A percentile compares a stretch with the other conserved stretches of the same genome.
These are phyloP conservation scores for Acanthopleura granulata DNA, from an alignment of 2,888 invertebrate species.

Conservation along the genomic window DNA sequence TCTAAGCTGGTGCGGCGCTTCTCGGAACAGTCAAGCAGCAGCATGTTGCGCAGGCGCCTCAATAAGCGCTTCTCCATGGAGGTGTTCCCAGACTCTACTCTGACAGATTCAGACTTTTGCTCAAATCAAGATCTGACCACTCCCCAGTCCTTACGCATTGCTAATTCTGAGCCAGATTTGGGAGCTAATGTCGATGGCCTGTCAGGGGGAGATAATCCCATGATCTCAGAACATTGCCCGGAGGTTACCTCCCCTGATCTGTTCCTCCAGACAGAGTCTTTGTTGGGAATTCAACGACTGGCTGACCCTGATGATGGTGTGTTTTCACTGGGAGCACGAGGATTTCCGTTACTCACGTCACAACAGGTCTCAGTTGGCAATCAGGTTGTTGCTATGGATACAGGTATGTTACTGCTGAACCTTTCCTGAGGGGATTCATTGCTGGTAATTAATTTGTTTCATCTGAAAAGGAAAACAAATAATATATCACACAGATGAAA, in stretches of 20 bases:
- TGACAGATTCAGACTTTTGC: conserved; percentile 33
- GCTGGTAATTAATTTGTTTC: no score
- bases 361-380: conserved; percentile 16
- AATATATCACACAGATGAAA: no score
- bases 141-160: conserved; percentile 46
- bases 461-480: no score
- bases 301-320: conserved; percentile 16
- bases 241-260: conserved; percentile 49
- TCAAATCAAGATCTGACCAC: conserved; percentile 31
- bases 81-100: conserved; percentile 42
- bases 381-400: conserved; percentile 51
- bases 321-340: not conserved
- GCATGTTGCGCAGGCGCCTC: conserved; percentile 35
- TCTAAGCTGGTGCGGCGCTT: conserved; percentile 35
- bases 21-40: conserved; percentile 35
- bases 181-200: conserved; percentile 39
- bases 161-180: conserved; percentile 62
- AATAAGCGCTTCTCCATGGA: conserved; percentile 60
- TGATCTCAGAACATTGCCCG: conserved; percentile 40
- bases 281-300: conserved; percentile 31
- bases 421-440: no score
- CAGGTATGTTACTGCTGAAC: conserved; percentile 36
- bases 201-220: conserved; percentile 45
- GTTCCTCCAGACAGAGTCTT: conserved; percentile 49
- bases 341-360: not conserved